Evolutionary conservation across 2,113 vertebrate genomes (phyloP).

Genomic region (Tragelaphus scriptus): DNA sequence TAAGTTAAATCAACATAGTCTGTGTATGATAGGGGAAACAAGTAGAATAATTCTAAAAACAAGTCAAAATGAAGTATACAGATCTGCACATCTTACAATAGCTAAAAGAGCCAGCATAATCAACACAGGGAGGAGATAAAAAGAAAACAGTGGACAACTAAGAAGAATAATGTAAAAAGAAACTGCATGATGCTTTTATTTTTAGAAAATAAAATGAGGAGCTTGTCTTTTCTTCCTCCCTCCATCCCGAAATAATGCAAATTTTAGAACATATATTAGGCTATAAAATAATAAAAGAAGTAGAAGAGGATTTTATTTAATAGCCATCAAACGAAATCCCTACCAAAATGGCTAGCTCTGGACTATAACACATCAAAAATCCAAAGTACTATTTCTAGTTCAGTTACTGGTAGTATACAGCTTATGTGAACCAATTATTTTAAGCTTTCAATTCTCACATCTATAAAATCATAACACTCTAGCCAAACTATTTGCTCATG

Average conservation of each 20-base stretch:
- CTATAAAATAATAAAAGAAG: not conserved
- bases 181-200: not conserved
- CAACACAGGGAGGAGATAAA: not conserved
- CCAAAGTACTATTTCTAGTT: conserved; percentile 1
- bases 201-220: conserved; percentile 21
- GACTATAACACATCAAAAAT: not conserved
- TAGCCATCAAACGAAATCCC: not conserved
- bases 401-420: not conserved
- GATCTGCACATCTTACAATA: not conserved
- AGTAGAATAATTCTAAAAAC: not conserved
- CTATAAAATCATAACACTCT: not conserved
- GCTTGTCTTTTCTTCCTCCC: not conserved
- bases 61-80: conserved; percentile 4
- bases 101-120: not conserved
- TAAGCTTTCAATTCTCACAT: not conserved
- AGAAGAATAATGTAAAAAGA: not conserved
- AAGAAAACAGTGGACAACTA: not conserved
- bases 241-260: not conserved
- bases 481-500: conserved; percentile 12
- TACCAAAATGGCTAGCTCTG: not conserved
- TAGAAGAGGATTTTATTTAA: not conserved
- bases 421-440: conserved; percentile 18
- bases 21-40: not conserved
- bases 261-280: not conserved
- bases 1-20: conserved; percentile 34